Base-by-base conservation (phyloP, 2,888 invertebrate species). In the Stenotaenia linearis region DNA sequence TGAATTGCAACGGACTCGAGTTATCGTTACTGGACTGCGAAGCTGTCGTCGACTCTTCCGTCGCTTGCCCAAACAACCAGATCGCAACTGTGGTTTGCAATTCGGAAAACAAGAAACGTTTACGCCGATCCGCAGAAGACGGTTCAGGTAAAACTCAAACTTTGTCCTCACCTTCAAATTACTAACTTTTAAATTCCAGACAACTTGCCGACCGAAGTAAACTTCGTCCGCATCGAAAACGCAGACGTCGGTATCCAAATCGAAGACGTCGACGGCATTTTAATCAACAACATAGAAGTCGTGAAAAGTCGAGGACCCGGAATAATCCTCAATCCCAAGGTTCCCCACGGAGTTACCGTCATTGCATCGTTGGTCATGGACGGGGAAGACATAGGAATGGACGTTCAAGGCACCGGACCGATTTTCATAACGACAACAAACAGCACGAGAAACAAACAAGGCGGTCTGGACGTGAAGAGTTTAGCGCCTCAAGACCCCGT, bases 201-300 rank as follows among this genome's bases (percentile, higher is more conserved):
- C 32, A 32, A 32, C 32, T 9, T 32, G 4, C 32, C 32, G 32
- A 32, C 32, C 32, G 9, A 6, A 4, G 32, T 32, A 9, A 32
- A 9, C 32, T 32, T 32, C 32, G 32, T 32, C 5, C 32, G n/a
- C 21, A 75, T 75, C 28, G 18, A 21, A 6, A 37, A 6, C n/a
- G 77, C 77, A 5, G 77, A 77, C 35, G 37, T 77, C 7, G 77
- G 77, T 12, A n/a, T 77, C 12, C 77, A 77, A 77, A 37, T 77
- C 15, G 35, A 77, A 6, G 35, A 77, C 23, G 37, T 32, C 5
- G 25, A n/a, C 15, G 77, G 77, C 12, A 77, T 77, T 7, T 7
- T 7, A 35, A 6, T 77, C 6, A 5, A 35, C 30, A 77, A 37
- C 37, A 35, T 77, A 4, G n/a, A 77, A 18, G 37, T 77, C 4